These are phyloP conservation scores for Sericinus montela DNA, from an alignment of 2,888 invertebrate species.

Conservation along the genomic window DNA sequence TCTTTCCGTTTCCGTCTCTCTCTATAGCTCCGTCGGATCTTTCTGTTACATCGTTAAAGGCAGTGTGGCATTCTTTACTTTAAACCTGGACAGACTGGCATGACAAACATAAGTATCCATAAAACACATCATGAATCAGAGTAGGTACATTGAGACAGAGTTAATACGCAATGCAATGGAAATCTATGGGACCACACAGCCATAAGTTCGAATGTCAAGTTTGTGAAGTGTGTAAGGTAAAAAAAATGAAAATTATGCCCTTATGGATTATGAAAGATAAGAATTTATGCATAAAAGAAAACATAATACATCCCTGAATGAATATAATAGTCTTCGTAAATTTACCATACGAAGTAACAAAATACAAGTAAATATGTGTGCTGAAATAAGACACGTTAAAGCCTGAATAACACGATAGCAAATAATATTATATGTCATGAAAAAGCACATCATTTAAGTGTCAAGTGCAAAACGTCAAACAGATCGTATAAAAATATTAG, in stretches of 20 bases:
- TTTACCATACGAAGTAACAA: background rate
- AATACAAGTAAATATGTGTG: background rate
- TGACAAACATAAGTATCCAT: constrained; percentile 57
- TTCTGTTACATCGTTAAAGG: constrained; percentile 62
- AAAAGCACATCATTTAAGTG: background rate
- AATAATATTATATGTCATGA: background rate
- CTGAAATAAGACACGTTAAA: background rate
- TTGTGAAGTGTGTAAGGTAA: constrained; percentile 24
- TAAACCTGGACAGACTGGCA: constrained; percentile 74
- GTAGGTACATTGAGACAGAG: constrained; percentile 26
- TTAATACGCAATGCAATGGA: constrained; percentile 25
- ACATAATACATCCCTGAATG: constrained; percentile 2
- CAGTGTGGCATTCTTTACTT: constrained; percentile 70
- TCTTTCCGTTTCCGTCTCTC: constrained; percentile 41
- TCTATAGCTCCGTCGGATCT: constrained; percentile 60
- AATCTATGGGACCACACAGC: constrained; percentile 61
- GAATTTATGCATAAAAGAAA: background rate
- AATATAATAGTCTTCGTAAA: background rate
- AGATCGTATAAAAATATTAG: background rate
- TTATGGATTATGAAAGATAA: background rate
- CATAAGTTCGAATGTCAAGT: constrained; percentile 19
- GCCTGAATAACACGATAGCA: background rate
- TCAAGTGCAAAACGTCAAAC: background rate
- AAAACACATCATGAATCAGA: constrained; percentile 31
- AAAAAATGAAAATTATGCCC: constrained; percentile 49